Evolutionary conservation across 2,113 vertebrate species (phyloP), one percentile per base, ranked within the genome.

Genomic region (Limanda limanda): DNA sequence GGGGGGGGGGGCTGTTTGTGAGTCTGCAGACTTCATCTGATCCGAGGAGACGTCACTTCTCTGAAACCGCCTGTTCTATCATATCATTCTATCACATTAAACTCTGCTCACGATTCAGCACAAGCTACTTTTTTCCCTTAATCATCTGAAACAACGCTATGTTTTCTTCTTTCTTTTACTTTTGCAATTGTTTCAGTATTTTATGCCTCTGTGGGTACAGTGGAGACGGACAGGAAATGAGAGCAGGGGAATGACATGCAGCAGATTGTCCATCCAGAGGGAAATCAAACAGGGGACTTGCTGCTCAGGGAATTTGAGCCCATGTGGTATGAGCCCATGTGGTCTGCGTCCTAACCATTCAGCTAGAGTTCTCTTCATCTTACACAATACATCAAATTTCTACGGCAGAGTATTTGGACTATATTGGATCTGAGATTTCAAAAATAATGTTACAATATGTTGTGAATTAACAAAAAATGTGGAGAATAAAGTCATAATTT

Each of bases 1-100:
- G 71, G 61, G 20, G 3, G 45, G 61, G 20, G 31, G 6, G 5
- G 7, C 31, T 1, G 11, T 40, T 73, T 40, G 69, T 27, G 60
- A 76, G 69, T 63, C 57, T 40, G 60, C 15, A 24, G 51, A 64
- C 6, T 6, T 31, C 31, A 31, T 72, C 37, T n/a, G 45, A 85
- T 70, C 31, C 56, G n/a, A 61, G 77, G 27, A 69, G 66, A 64
- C 56, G 57, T 84, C 47, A 63, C 25, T 20, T 58, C 31, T 52
- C 18, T 47, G 55, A 66, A 57, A 60, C 55, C 17, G 51, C 66
- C 68, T 61, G 57, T 75, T 61, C 25, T 17, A 37, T 15, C 48
- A 7, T 6, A 55, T 56, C 23, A 77, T 27, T 27, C 25, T 15
- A 14, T 18, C 47, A 48, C 15, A 47, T 15, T 47, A 15, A 47